Conservation (phyloP, 2,113 vertebrate species). For the Chascanopsetta lugubris region DNA sequence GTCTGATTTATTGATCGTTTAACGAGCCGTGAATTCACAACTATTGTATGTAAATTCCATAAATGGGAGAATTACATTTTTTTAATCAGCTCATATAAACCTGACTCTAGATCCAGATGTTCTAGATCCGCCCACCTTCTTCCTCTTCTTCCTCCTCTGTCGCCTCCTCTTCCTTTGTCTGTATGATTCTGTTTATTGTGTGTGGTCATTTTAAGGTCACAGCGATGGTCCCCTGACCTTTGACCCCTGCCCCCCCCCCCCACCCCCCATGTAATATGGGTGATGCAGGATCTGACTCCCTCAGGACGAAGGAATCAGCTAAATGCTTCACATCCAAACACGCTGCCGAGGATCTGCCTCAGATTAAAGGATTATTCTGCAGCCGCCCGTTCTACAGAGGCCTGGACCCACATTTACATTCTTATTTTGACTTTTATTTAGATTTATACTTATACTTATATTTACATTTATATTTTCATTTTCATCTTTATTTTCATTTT, state of each 20-base stretch:
- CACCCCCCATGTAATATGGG: slow-evolving; percentile 43
- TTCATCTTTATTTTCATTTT: too few relatives aligned
- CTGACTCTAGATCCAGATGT: too few relatives aligned
- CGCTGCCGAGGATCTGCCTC: slow-evolving; percentile 27
- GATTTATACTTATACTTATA: too few relatives aligned
- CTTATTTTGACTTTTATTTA: too few relatives aligned
- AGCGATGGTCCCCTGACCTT: slow-evolving; percentile 11
- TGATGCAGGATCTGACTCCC: slow-evolving; percentile 26
- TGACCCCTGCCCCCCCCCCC: slow-evolving; percentile 48
- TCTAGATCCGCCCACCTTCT: too few relatives aligned
- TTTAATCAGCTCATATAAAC: too few relatives aligned
- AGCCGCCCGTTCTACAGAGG: slow-evolving; percentile 23
- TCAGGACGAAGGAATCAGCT: slow-evolving; percentile 32
- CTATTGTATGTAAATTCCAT: too few relatives aligned
- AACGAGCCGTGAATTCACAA: too few relatives aligned
- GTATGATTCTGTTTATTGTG: slow-evolving; percentile 16
- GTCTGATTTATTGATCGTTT: too few relatives aligned
- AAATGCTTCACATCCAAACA: slow-evolving; percentile 35
- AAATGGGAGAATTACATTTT: too few relatives aligned
- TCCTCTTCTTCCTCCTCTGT: neutral
- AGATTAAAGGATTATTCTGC: slow-evolving; percentile 52
- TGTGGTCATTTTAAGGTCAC: slow-evolving; percentile 49
- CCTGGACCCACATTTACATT: too few relatives aligned
- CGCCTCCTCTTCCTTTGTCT: neutral
- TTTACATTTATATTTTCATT: too few relatives aligned